Percentiles rank a stretch among this genome's conserved stretches.
These are phyloP conservation scores for Leptothorax acervorum DNA, from an alignment of 2,888 invertebrate species.

Conservation along the genomic window DNA sequence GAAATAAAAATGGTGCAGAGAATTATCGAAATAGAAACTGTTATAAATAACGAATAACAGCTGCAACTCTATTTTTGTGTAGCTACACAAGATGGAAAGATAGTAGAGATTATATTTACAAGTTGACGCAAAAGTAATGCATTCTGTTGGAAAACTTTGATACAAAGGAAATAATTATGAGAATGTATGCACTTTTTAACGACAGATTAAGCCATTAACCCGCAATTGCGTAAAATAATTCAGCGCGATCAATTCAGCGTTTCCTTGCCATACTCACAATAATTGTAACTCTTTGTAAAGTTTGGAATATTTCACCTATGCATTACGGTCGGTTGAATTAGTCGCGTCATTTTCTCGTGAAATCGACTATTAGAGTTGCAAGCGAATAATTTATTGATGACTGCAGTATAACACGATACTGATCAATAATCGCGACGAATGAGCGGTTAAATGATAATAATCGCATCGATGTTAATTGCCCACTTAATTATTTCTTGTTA, in stretches of 20 bases:
- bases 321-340: slow-evolving; percentile 14
- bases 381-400: slow-evolving; percentile 56
- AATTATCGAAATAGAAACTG: slow-evolving; percentile 22
- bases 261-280: not conserved
- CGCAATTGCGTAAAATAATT: not conserved
- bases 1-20: not conserved
- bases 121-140: not conserved
- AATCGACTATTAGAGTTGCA: slow-evolving; percentile 55
- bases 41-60: not conserved
- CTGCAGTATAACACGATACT: slow-evolving; percentile 40
- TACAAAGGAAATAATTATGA: not conserved
- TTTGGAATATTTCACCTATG: not conserved
- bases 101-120: not conserved
- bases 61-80: not conserved
- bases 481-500: slow-evolving; percentile 65
- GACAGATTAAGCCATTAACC: not conserved
- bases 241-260: not conserved
- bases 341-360: slow-evolving; percentile 34
- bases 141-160: not conserved
- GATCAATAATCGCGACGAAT: slow-evolving; percentile 66
- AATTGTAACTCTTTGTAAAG: not conserved
- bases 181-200: not conserved
- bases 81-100: not conserved
- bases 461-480: slow-evolving; percentile 66
- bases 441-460: slow-evolving; percentile 63